These are phyloP conservation scores for Diprion similis DNA, from an alignment of 1,140 invertebrate species.

Conservation along the genomic window DNA sequence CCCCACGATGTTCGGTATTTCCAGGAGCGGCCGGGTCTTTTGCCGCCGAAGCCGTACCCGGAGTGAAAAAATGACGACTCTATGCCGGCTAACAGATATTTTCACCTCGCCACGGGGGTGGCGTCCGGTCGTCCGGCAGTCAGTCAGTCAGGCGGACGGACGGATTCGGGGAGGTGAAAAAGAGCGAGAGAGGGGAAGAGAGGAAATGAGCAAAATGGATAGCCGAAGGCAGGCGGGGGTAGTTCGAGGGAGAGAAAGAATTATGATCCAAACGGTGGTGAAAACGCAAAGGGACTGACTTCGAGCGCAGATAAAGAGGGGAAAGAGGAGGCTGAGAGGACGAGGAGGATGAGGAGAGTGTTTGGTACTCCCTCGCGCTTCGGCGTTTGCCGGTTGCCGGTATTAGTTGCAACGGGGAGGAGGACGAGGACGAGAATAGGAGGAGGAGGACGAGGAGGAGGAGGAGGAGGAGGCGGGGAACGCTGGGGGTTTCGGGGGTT, in stretches of 20 bases:
- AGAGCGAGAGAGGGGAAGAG: constrained; percentile 6
- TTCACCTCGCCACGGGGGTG: constrained; percentile 19
- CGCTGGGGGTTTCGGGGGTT: constrained; percentile 39
- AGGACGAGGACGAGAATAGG: constrained; percentile 6
- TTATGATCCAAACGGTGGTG: constrained; percentile 47
- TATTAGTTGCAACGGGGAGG: not conserved
- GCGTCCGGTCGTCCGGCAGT: constrained; percentile 18
- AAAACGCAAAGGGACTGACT: constrained; percentile 38
- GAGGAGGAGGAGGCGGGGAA: constrained; percentile 38
- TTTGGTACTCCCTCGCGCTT: constrained; percentile 10
- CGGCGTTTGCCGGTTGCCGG: constrained; percentile 4
- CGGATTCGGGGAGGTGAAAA: constrained; percentile 9
- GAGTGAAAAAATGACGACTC: constrained; percentile 22
- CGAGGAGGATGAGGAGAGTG: not conserved
- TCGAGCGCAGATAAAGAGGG: not conserved
- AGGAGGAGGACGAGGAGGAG: constrained; percentile 28
- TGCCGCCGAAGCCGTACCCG: too few species aligned
- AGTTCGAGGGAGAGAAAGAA: constrained; percentile 31
- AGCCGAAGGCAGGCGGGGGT: constrained; percentile 25
- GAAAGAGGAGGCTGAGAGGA: not conserved
- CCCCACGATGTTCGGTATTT: too few species aligned
- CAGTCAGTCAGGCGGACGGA: constrained; percentile 20
- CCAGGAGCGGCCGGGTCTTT: too few species aligned
- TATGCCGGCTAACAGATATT: constrained; percentile 29
- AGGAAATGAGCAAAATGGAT: constrained; percentile 13